These are phyloP conservation scores for Drosophila chauvacae DNA, from an alignment of 1,140 invertebrate species.

Conservation along the genomic window DNA sequence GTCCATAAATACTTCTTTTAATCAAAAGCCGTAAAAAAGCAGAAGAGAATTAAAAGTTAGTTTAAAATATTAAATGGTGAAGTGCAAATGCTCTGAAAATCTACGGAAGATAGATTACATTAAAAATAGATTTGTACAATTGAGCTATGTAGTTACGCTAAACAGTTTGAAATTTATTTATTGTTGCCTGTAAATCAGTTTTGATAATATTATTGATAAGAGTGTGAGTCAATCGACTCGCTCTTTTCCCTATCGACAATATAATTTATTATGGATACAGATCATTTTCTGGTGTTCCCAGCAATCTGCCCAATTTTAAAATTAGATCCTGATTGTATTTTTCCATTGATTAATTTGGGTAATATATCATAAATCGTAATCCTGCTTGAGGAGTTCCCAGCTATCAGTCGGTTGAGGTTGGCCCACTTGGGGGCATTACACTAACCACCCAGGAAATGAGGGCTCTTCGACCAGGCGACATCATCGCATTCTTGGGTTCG, in stretches of 20 bases:
- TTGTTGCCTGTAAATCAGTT: slow-evolving; percentile 5
- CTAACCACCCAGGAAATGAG: too few relatives aligned
- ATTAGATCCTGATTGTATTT: slow-evolving; percentile 20
- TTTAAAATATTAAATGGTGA: neutral
- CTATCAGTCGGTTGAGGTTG: too few relatives aligned
- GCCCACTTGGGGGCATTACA: too few relatives aligned
- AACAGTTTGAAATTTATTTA: neutral
- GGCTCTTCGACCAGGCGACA: too few relatives aligned
- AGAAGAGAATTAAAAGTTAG: slow-evolving; percentile 12
- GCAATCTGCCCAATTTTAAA: slow-evolving; percentile 12
- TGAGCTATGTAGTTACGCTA: neutral
- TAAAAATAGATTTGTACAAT: slow-evolving; percentile 2
- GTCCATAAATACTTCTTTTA: slow-evolving; percentile 42
- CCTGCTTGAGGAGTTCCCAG: too few relatives aligned
- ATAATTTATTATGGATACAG: slow-evolving; percentile 14
- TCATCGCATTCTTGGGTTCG: too few relatives aligned
- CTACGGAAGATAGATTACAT: too few relatives aligned
- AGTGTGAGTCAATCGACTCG: neutral
- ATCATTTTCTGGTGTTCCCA: neutral
- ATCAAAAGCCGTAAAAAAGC: slow-evolving; percentile 17
- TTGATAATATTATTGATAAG: slow-evolving; percentile 8
- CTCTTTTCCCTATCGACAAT: neutral
- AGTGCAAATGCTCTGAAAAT: slow-evolving; percentile 13
- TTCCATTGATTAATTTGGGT: slow-evolving; percentile 30
- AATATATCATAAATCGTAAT: slow-evolving; percentile 23